phyloP scores from a whole-genome alignment of 2,797 vertebrate species.

The Neopelma chrysocephalum region DNA sequence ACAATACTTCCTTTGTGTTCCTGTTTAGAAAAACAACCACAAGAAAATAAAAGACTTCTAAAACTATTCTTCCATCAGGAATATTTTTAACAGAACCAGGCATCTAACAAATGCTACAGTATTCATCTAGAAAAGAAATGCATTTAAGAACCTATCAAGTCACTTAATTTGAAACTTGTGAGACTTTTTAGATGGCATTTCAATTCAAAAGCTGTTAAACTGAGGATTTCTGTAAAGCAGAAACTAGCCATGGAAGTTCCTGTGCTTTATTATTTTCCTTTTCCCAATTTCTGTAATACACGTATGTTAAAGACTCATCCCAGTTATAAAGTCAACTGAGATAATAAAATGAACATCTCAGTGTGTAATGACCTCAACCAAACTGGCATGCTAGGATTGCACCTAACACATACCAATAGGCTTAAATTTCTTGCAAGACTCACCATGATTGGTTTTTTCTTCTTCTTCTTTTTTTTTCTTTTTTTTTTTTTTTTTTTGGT shows the following conservation, averaged over 20 bases:
- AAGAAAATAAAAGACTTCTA: neutral
- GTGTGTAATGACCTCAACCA: neutral
- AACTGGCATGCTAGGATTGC: neutral
- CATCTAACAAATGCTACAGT: neutral
- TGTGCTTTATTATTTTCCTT: neutral
- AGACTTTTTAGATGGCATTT: constrained; percentile 12
- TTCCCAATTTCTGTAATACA: neutral
- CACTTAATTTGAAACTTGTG: neutral
- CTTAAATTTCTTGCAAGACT: neutral
- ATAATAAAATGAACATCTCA: neutral
- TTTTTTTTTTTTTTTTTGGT: neutral
- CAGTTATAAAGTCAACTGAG: neutral
- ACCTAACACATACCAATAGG: neutral
- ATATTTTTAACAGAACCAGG: constrained; percentile 14
- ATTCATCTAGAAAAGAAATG: neutral
- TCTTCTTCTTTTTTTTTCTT: neutral
- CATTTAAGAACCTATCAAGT: constrained; percentile 5
- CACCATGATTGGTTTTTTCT: neutral
- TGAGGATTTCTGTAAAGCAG: neutral
- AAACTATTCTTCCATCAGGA: neutral
- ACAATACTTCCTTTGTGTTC: neutral
- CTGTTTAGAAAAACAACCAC: neutral
- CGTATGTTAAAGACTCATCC: neutral
- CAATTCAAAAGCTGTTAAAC: neutral
- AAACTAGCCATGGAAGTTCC: neutral